A percentile compares a stretch with the other conserved stretches of the same genome.
Evolutionary conservation across 30 jellyfish, hydroid and myxozoan genomes (phyloP).

Genomic region (Turritopsis rubra): DNA sequence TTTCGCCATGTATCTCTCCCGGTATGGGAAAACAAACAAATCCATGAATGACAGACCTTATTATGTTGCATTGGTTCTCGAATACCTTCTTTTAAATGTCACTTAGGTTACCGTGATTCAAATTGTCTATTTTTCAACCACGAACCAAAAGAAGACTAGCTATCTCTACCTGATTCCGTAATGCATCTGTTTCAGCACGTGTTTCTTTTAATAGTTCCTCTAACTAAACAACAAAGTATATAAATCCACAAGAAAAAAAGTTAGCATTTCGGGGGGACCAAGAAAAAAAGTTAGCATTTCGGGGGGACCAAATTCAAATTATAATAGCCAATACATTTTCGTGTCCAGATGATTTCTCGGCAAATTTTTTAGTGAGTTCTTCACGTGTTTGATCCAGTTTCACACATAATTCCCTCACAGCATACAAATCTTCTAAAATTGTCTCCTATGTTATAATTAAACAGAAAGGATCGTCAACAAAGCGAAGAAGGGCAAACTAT

Average conservation of each 20-base stretch:
- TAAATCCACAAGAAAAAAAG: background rate
- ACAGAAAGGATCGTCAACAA: no score
- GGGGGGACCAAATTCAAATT: background rate
- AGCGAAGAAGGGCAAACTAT: slow-evolving; percentile 2
- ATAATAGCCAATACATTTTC: slow-evolving; percentile 41
- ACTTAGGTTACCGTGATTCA: no score
- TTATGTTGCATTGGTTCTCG: no score
- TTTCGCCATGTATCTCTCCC: no score
- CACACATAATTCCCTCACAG: slow-evolving; percentile 90
- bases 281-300: background rate
- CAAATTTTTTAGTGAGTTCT: slow-evolving; percentile 59
- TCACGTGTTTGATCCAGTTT: slow-evolving; percentile 86
- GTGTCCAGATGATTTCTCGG: slow-evolving; percentile 59
- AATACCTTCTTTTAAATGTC: no score
- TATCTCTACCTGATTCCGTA: slow-evolving; percentile 34
- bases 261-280: background rate
- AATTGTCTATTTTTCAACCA: no score
- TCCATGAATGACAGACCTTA: no score
- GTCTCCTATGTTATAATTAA: slow-evolving; percentile 37
- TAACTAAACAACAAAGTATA: slow-evolving; percentile 15
- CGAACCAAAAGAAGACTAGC: background rate
- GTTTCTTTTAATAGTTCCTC: slow-evolving; percentile 34
- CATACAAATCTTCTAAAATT: slow-evolving; percentile 65
- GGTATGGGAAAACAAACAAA: no score
- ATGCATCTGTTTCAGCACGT: slow-evolving; percentile 30